phyloP scores from a whole-genome alignment of 2,113 vertebrate species.

The Tragelaphus buxtoni region DNA sequence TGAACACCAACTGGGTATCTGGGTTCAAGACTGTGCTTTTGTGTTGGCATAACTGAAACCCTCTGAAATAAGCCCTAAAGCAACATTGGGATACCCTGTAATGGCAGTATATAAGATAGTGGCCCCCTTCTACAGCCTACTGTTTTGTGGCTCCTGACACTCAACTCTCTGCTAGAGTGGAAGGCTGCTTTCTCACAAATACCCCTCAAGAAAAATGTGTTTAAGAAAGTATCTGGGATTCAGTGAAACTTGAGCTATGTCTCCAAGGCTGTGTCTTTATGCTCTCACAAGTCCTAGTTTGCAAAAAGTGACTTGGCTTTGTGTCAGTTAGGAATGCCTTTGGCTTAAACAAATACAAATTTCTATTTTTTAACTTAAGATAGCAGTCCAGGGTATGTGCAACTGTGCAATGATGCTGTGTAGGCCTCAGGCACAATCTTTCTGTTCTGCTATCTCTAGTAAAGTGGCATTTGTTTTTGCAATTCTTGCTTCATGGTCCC shows the following conservation, averaged over 20 bases:
- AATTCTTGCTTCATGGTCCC: not conserved
- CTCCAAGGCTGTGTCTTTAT: not conserved
- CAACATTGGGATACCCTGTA: not conserved
- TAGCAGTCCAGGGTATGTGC: not conserved
- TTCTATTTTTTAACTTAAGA: not conserved
- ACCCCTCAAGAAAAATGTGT: not conserved
- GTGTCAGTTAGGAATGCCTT: not conserved
- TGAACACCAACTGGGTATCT: not conserved
- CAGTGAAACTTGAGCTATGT: not conserved
- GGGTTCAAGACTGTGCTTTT: not conserved
- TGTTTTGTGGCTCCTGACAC: not conserved
- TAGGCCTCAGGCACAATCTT: not conserved
- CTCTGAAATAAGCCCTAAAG: not conserved
- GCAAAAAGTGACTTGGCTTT: not conserved
- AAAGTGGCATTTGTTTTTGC: not conserved
- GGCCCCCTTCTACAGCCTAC: not conserved
- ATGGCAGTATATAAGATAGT: fast-evolving
- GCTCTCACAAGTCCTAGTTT: not conserved
- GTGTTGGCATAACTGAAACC: not conserved
- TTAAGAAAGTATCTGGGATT: not conserved
- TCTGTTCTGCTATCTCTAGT: not conserved
- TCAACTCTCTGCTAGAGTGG: not conserved
- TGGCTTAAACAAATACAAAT: not conserved
- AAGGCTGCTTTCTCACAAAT: not conserved
- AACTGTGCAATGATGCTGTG: not conserved